Percentiles rank a stretch among this genome's conserved stretches.
These are phyloP conservation scores for Sebastes fasciatus DNA, from an alignment of 2,113 vertebrate genomes.

Conservation along the genomic window DNA sequence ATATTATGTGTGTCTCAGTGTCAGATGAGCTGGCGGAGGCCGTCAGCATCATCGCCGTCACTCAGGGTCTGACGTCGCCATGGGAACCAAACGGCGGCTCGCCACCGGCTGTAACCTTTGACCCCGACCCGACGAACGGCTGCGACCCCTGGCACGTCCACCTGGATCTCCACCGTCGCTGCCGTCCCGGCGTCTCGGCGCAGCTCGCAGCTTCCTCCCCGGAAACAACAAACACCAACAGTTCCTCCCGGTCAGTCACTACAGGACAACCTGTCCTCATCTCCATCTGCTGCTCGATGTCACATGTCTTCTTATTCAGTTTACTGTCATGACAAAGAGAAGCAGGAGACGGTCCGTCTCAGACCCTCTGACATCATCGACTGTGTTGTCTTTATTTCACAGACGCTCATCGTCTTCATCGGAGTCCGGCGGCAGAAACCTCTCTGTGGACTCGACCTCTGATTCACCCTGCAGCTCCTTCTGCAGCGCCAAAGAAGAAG, in stretches of 20 bases:
- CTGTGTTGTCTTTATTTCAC: background rate
- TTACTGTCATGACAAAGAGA: too few species aligned
- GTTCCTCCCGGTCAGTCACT: slow-evolving; percentile 20
- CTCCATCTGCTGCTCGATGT: too few species aligned
- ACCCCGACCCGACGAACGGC: background rate
- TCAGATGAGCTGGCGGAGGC: background rate
- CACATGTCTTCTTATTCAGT: too few species aligned
- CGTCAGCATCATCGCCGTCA: slow-evolving; percentile 39
- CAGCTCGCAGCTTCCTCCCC: background rate
- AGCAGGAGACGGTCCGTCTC: too few species aligned
- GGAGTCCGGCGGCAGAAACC: background rate
- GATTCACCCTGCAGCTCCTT: background rate
- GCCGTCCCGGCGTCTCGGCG: background rate
- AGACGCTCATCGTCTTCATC: slow-evolving; percentile 12
- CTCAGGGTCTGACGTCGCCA: slow-evolving; percentile 35
- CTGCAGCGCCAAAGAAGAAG: background rate
- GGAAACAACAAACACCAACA: background rate
- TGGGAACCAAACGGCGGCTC: slow-evolving; percentile 21
- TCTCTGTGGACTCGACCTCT: background rate
- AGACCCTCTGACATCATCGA: too few species aligned
- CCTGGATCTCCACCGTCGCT: slow-evolving; percentile 81
- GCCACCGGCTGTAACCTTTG: rapidly evolving
- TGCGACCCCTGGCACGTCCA: slow-evolving; percentile 82
- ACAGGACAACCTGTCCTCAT: too few species aligned
- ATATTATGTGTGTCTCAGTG: slow-evolving; percentile 21